Base-by-base conservation (phyloP, 1,140 invertebrate species). In the Rhyzopertha dominica region DNA sequence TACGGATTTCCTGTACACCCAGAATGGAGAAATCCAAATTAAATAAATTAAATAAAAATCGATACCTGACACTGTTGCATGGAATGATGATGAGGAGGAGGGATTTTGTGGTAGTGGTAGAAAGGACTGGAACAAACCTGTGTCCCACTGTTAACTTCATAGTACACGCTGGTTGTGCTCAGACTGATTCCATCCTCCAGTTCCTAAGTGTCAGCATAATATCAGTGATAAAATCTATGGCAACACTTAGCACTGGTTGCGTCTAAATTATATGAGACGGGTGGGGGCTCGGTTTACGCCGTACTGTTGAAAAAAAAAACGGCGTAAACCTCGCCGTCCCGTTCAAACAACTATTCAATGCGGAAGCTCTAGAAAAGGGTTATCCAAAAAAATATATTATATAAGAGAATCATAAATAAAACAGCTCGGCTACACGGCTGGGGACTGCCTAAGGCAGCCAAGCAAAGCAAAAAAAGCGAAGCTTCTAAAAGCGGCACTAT, bases 101-200 rank as follows among this genome's bases (percentile, higher is more conserved):
- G 30, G 31, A 32, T 47, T 25, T 31, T 39, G 48, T 60, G 57
- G 59, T 62, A 43, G 48, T 60, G 57, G 59, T 62, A 65, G 62
- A 65, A 62, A 65, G 61, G 58, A 58, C 43, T 54, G 44, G 47
- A 59, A 66, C 64, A 66, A 65, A 66, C 62, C 64, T 65, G 64
- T 50, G 53, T 60, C 43, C 53, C 58, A 54, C 53, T 59, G 55
- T 57, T 57, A 54, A 61, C 54, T 42, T 63, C 61, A 58, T 63
- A 63, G 59, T 57, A 62, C 51, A 59, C 54, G 54, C 61, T 58
- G 47, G 58, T 54, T 35, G 58, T 52, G 52, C 44, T 60, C 55
- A 60, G 59, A 45, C 56, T 59, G 55, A 52, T 58, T 55, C 54
- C 58, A 53, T 66, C 64, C 43, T 66, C 64, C 57, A 65, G 60